phyloP scores from a whole-genome alignment of 2,797 vertebrate species.

The Protosalanx chinensis region DNA sequence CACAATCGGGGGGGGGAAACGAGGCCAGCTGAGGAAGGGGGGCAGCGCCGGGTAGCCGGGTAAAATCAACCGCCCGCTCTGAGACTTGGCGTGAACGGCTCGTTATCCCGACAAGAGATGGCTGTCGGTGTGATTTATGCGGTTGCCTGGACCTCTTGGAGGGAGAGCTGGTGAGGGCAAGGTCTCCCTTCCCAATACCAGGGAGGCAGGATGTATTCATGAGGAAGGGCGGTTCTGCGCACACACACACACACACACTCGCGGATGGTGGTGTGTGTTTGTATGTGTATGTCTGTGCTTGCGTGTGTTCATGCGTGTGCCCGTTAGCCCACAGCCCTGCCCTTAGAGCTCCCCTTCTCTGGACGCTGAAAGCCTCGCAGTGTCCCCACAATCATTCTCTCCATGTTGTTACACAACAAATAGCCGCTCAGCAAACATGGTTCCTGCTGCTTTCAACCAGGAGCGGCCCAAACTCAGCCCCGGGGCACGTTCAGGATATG shows the following conservation, averaged over 20 bases:
- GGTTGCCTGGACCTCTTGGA: constrained; percentile 17
- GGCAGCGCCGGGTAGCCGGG: background rate
- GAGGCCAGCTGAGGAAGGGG: too few relatives aligned
- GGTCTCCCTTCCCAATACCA: constrained; percentile 14
- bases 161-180: constrained; percentile 29
- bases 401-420: constrained; percentile 3
- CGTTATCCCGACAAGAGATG: constrained; percentile 36
- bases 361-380: constrained; percentile 1
- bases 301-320: constrained; percentile 5
- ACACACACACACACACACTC: background rate
- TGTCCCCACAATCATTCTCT: background rate
- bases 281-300: constrained; percentile 4
- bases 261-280: constrained; percentile 8
- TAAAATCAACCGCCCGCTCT: constrained; percentile 18
- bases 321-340: background rate
- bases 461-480: background rate
- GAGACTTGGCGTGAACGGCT: constrained; percentile 14
- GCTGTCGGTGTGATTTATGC: constrained; percentile 34
- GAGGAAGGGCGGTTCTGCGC: constrained; percentile 27
- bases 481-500: background rate
- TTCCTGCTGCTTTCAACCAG: background rate
- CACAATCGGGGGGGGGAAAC: constrained; percentile 1
- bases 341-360: background rate
- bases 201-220: constrained; percentile 1
- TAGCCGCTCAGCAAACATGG: background rate